Evolutionary conservation across 1,140 invertebrate species (phyloP).

Genomic region (Caerostris darwini): DNA sequence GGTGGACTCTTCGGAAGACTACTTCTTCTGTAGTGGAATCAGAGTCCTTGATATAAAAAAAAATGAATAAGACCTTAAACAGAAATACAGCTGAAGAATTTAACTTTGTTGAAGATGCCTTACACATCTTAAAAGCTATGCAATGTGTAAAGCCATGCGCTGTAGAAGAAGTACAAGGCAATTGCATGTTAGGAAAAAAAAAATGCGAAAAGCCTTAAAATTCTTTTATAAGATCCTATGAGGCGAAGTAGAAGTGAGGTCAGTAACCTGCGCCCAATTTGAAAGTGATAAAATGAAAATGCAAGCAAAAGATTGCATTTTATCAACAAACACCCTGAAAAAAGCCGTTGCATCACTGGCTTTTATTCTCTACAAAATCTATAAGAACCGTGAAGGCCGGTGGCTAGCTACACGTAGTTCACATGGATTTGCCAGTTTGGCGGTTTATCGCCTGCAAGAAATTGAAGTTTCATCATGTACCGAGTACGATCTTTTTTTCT

Average conservation of each 20-base stretch:
- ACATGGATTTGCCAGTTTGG: neutral
- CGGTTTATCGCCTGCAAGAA: neutral
- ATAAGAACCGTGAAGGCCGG: neutral
- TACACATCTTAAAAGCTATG: too few relatives aligned
- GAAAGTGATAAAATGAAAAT: constrained; percentile 29
- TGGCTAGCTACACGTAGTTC: neutral
- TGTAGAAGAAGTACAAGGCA: too few relatives aligned
- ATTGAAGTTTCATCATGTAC: neutral
- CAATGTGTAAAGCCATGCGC: too few relatives aligned
- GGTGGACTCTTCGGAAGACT: too few relatives aligned
- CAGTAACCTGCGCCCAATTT: constrained; percentile 26
- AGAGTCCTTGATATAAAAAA: too few relatives aligned
- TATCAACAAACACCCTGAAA: constrained; percentile 44
- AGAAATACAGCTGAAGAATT: too few relatives aligned
- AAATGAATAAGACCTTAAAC: too few relatives aligned
- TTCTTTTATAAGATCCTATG: neutral
- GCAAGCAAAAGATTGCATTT: constrained; percentile 27
- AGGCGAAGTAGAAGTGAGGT: neutral
- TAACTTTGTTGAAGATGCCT: too few relatives aligned
- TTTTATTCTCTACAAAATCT: neutral
- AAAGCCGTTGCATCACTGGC: constrained; percentile 47
- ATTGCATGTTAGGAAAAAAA: too few relatives aligned
- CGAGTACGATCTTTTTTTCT: too few relatives aligned
- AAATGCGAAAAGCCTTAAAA: too few relatives aligned
- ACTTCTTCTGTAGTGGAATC: too few relatives aligned